Conservation (phyloP, 2,113 vertebrate genomes). For the Lasiurus borealis region DNA sequence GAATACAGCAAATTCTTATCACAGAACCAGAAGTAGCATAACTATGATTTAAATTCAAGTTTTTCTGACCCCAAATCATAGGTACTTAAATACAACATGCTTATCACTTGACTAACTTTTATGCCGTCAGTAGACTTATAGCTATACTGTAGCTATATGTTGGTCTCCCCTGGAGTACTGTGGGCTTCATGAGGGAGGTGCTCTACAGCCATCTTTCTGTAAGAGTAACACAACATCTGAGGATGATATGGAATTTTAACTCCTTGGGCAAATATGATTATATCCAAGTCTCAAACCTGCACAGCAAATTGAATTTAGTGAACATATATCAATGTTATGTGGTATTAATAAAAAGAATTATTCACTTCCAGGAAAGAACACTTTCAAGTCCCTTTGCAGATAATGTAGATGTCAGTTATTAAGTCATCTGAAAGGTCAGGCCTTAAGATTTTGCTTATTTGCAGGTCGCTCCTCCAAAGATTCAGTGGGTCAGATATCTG, state of each 20-base stretch:
- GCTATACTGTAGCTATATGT: background rate
- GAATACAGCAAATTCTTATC: background rate
- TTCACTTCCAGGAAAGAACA: background rate
- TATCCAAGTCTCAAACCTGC: background rate
- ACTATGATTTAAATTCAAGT: background rate
- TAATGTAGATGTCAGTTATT: background rate
- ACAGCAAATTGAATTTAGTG: background rate
- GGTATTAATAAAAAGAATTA: background rate
- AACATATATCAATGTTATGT: background rate
- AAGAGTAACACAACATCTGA: background rate
- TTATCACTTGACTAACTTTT: background rate
- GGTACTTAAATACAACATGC: background rate
- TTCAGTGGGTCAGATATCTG: slow-evolving; percentile 94
- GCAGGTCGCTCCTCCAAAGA: slow-evolving; percentile 90
- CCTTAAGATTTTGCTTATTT: slow-evolving; percentile 43
- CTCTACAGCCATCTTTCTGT: background rate
- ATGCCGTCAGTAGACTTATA: background rate
- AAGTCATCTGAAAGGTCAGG: background rate
- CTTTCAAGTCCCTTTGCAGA: background rate
- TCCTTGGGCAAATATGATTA: background rate
- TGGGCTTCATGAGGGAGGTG: background rate
- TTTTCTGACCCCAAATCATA: background rate
- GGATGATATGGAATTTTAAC: background rate
- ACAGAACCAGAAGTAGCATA: background rate
- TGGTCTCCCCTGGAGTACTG: background rate